Base-by-base conservation (phyloP, 2,888 invertebrate species). In the Ctena decussata region DNA sequence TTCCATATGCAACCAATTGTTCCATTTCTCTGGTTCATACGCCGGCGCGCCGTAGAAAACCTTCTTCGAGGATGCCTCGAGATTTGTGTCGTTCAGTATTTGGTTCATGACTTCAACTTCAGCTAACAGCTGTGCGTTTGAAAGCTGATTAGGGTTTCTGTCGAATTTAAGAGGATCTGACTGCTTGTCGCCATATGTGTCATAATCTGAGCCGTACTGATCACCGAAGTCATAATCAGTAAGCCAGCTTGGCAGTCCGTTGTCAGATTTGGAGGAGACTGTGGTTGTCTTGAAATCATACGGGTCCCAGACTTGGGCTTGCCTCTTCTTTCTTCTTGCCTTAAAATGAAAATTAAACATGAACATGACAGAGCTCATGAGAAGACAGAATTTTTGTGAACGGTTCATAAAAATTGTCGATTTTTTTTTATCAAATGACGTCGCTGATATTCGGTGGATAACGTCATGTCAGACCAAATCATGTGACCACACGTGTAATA, bases 21-120 rank as follows among this genome's bases (percentile, higher is more conserved):
- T 79, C 84, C 84, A 84, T 57, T 76, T 79, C n/a, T 46, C 30
- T 0, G 84, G 84, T 30, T 84, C 84, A 21, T 65, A 65, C 0
- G 32, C 65, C 18, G 65, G 65, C 57, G 57, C 27, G 15, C 57
- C 57, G n/a, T 57, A 57, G n/a, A 57, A 57, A 21, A 57, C 57
- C 30, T 57, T 57, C 27, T 57, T 57, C 8, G 57, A 57, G 30
- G 12, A 12, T 1, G 57, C 57, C 15, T 57, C 57, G 15, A 57
- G 57, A 27, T 57, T 57, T 3, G 57, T 57, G n/a, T 57, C 57
- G 15, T 57, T 27, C 27, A 57, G 30, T 27, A 24, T 27, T 24
- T 27, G 8, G 30, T 57, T 30, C 57, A 57, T 57, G n/a, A 3
- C 57, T 24, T 27, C 1, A 24, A 57, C 12, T 27, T 27, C 27